Percentiles rank a stretch among this genome's conserved stretches.
Evolutionary conservation across 2,797 vertebrate genomes (phyloP).

Genomic region (Merluccius polli): DNA sequence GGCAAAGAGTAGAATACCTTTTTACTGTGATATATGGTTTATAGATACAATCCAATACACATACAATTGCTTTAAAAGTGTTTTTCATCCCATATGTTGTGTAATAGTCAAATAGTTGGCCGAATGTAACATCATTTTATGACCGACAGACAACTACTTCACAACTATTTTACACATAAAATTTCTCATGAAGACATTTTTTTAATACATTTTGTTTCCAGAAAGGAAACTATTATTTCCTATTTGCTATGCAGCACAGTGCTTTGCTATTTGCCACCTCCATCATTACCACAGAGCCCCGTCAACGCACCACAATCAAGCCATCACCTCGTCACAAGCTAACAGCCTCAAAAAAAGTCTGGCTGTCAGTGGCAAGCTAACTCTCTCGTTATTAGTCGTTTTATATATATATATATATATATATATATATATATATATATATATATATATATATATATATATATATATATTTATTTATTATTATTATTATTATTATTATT

Average conservation of each 20-base stretch:
- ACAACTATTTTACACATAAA: neutral
- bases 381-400: constrained; percentile 48
- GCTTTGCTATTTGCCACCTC: neutral
- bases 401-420: constrained; percentile 52
- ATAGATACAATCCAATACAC: too few species aligned
- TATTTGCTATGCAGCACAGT: neutral
- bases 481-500: too few species aligned
- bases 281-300: neutral
- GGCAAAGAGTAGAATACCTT: neutral
- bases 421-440: constrained; percentile 7
- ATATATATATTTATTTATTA: neutral
- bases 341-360: constrained; percentile 41
- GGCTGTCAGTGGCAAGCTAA: constrained; percentile 48
- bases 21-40: neutral
- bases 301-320: neutral
- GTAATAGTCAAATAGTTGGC: too few species aligned
- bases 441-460: neutral
- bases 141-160: too few species aligned
- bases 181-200: neutral
- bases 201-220: neutral
- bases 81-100: too few species aligned
- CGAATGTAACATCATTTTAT: too few species aligned
- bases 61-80: too few species aligned
- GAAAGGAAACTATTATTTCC: constrained; percentile 5
- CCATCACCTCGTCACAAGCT: constrained; percentile 39